phyloP scores from a whole-genome alignment of 2,113 vertebrate genomes.

The Scartelaos histophorus region DNA sequence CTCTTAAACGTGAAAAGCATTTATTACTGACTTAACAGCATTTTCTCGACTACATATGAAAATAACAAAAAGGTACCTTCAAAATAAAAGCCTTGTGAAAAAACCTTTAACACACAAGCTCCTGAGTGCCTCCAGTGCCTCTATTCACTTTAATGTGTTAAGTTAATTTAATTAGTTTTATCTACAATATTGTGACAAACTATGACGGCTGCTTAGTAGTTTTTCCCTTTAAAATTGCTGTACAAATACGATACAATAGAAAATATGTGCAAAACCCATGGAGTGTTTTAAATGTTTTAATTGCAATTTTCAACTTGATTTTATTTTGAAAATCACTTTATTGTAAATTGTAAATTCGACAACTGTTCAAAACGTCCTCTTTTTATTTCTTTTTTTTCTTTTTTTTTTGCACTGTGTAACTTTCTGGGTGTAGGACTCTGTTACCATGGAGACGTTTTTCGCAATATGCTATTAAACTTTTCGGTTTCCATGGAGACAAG shows the following conservation, averaged over 20 bases:
- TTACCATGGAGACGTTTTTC: too few species aligned
- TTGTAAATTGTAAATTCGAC: too few species aligned
- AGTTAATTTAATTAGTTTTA: neutral
- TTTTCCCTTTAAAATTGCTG: neutral
- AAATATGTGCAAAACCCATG: neutral
- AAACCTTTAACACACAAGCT: neutral
- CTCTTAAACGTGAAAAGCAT: neutral
- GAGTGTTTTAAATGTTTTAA: neutral
- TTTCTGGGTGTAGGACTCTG: too few species aligned
- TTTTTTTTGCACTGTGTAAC: too few species aligned
- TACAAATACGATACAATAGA: neutral
- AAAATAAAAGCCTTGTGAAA: neutral
- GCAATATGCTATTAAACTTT: too few species aligned
- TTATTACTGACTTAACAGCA: neutral
- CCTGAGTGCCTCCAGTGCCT: neutral
- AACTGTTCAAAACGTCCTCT: neutral
- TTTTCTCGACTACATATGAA: too few species aligned
- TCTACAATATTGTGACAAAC: neutral
- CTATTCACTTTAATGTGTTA: neutral
- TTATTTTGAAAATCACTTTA: neutral
- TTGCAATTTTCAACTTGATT: neutral
- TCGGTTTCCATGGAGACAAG: too few species aligned
- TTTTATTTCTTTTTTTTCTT: neutral
- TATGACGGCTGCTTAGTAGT: neutral
- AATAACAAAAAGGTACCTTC: neutral